Evolutionary conservation across 2,888 invertebrate genomes (phyloP), one percentile per base, ranked within the genome.

Genomic region (Lasioglossum morio): DNA sequence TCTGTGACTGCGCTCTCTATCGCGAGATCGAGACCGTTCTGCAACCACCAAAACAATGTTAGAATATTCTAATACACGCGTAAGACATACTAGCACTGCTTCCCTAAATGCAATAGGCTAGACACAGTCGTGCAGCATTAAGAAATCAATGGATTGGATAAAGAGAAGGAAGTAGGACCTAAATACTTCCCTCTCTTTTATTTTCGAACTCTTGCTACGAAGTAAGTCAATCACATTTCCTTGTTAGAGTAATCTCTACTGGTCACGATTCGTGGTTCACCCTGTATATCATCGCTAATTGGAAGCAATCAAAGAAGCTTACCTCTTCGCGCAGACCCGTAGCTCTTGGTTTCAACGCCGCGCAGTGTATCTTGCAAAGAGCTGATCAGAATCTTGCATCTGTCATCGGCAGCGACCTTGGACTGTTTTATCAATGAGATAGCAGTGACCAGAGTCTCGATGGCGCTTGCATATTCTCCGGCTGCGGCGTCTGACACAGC

Each of bases 371-470:
- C 99, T 95, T 99, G 98, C 3, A 99, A 96, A 0, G 99, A 99
- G 92, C 98, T 99, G 90, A 99, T 99, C 81, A 99, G 96, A 92
- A 99, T 99, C 96, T 99, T 99, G 96, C 99, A 99, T 69, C 99
- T 97, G 95, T 99, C 99, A 95, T 99, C 99, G 92, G 97, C 97
- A 0, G 99, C 98, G 72, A 99, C 97, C 96, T 99, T 98, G 81
- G 99, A 99, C 96, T 99, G 99, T 95, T 99, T 99, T 91, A 99
- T 99, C 82, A 99, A 96, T 14, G 99, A 99, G 93, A 99, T 99
- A 12, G 99, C 99, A 0, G 99, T 99, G 84, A 99, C 99, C 88
- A 99, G 96, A 4, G 99, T 99, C 96, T 99, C 99, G 88, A 99
- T 99, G 76, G 99, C 99, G 95, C 99, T 99, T 2, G 99, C 98